Evolutionary conservation across 2,797 vertebrate genomes (phyloP).

Genomic region (Eidolon dupreanum): DNA sequence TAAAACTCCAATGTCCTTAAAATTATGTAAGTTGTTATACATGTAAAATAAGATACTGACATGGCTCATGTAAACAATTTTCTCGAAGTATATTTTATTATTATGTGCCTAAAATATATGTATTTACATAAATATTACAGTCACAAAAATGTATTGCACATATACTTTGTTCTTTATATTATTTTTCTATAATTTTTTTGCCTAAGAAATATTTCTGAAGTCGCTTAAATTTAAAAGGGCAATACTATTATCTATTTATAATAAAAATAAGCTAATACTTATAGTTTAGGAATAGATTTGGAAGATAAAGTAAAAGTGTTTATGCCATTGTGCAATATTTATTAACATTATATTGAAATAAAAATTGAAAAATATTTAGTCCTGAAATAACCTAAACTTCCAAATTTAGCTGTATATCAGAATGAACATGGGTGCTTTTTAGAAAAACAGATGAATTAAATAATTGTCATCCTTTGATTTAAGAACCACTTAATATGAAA

Average conservation of each 20-base stretch:
- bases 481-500: not conserved
- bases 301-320: not conserved
- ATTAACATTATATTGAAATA: not conserved
- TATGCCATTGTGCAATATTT: not conserved
- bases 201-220: not conserved
- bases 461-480: slow-evolving; percentile 13
- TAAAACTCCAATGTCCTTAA: not conserved
- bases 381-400: not conserved
- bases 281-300: not conserved
- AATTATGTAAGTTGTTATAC: not conserved
- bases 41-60: not conserved
- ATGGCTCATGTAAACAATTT: not conserved
- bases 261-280: not conserved
- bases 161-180: not conserved
- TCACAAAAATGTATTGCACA: not conserved
- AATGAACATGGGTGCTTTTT: not conserved
- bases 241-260: not conserved
- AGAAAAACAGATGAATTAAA: not conserved
- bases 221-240: not conserved
- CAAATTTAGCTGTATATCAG: not conserved
- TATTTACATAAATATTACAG: not conserved
- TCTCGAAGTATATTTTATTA: not conserved
- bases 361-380: not conserved
- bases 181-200: not conserved
- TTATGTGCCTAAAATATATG: not conserved